Evolutionary conservation across 1,140 invertebrate genomes (phyloP).

Genomic region (Dendrolimus kikuchii): DNA sequence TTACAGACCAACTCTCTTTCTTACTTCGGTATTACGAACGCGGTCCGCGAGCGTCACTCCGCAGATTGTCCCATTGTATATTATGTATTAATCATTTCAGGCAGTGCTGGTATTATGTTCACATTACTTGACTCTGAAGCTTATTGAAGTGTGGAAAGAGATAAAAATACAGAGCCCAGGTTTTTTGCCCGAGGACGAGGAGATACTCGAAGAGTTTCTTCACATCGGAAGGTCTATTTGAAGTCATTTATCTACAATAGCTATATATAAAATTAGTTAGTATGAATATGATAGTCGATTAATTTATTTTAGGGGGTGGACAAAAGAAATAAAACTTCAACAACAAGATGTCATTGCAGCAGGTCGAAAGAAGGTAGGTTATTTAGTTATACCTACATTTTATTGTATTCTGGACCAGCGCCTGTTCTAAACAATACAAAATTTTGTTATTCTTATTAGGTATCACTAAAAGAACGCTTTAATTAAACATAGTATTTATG

Average conservation of each 20-base stretch:
- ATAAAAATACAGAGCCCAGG: conserved; percentile 19
- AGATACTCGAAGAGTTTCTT: conserved; percentile 40
- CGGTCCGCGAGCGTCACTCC: no score
- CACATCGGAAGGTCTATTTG: conserved; percentile 41
- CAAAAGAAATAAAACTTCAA: conserved; percentile 36
- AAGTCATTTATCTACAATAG: conserved; percentile 1
- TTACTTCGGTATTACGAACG: no score
- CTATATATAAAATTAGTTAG: not conserved
- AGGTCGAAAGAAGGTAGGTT: conserved; percentile 34
- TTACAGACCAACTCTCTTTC: no score
- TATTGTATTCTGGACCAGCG: no score
- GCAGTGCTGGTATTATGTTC: conserved; percentile 37
- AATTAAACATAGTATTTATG: not conserved
- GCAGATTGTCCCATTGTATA: no score
- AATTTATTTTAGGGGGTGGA: conserved; percentile 38
- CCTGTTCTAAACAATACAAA: no score
- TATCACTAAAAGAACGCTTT: conserved; percentile 2
- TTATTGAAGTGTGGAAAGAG: conserved; percentile 49
- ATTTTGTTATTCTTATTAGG: no score
- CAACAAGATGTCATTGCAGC: conserved; percentile 38
- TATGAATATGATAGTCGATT: not conserved
- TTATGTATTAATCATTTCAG: conserved; percentile 22
- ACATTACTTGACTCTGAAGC: conserved; percentile 43
- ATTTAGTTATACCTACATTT: no score
- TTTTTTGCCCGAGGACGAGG: conserved; percentile 25